A percentile compares a stretch with the other conserved stretches of the same genome.
Conservation (phyloP, 1,140 invertebrate genomes). For the Macrocentrus cingulum region DNA sequence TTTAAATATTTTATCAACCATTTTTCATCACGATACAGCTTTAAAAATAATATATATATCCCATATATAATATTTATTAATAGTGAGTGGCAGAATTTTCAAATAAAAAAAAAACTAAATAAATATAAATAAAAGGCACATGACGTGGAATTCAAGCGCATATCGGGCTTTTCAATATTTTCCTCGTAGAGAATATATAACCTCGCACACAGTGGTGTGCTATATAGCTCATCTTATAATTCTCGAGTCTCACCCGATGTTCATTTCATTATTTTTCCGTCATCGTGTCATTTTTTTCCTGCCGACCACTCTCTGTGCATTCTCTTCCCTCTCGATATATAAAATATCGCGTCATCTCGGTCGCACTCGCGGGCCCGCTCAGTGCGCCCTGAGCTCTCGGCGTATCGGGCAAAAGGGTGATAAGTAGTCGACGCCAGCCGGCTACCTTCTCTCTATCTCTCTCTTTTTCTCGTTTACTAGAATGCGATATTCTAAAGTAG, state of each 20-base stretch:
- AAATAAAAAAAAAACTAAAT: no score
- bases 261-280: constrained; percentile 58
- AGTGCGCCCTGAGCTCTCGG: constrained; percentile 17
- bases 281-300: constrained; percentile 26
- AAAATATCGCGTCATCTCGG: constrained; percentile 19
- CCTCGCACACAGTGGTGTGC: no score
- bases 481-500: background rate
- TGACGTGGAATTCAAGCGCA: no score
- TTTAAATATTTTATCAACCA: no score
- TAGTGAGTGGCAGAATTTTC: no score
- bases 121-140: no score
- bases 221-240: constrained; percentile 59
- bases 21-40: no score
- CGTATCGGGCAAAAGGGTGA: constrained; percentile 47
- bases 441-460: constrained; percentile 32
- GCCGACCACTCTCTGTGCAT: constrained; percentile 1
- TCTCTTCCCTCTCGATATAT: constrained; percentile 1
- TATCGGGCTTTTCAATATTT: no score
- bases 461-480: constrained; percentile 19
- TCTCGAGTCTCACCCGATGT: constrained; percentile 50
- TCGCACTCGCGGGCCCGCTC: constrained; percentile 18
- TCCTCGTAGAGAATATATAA: no score
- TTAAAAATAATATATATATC: no score
- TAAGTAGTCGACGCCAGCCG: constrained; percentile 56
- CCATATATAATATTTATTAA: no score